Conservation (phyloP, 2,888 invertebrate genomes). For the Dorcus parallelipipedus region DNA sequence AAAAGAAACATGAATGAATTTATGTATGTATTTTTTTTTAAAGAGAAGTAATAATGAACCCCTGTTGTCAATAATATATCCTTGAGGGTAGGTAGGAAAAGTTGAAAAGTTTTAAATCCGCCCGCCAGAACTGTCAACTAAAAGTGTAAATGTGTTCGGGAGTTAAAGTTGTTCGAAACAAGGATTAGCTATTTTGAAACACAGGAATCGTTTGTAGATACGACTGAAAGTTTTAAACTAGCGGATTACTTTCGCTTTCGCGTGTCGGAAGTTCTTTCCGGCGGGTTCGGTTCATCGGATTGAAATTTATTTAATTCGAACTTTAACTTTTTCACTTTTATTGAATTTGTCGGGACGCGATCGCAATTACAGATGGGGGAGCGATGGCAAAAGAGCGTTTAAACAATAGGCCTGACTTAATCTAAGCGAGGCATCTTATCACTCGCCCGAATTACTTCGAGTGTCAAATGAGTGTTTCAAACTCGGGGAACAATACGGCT, state of each 20-base stretch:
- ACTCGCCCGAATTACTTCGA: neutral
- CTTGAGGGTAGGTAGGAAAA: neutral
- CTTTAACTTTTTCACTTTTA: no score
- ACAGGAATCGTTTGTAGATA: conserved; percentile 31
- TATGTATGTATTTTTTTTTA: no score
- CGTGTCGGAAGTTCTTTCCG: neutral
- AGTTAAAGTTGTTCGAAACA: conserved; percentile 28
- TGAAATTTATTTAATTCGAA: neutral
- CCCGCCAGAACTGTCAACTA: conserved; percentile 25
- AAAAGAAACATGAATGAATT: no score
- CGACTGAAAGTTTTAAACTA: conserved; percentile 26
- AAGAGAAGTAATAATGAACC: no score
- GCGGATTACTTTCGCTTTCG: conserved; percentile 28
- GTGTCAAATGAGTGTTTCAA: conserved; percentile 9
- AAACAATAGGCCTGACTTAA: no score
- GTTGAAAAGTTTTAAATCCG: conserved; percentile 21
- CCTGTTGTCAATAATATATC: neutral
- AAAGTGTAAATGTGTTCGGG: conserved; percentile 28
- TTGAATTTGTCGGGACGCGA: no score
- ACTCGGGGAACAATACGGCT: conserved; percentile 18
- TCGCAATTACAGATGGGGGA: no score
- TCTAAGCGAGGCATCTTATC: neutral
- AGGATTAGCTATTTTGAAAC: conserved; percentile 33
- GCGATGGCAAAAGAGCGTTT: no score
- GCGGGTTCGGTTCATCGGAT: neutral